These are phyloP conservation scores for Eurypyga helias DNA, from an alignment of 2,113 vertebrate species.

Conservation along the genomic window DNA sequence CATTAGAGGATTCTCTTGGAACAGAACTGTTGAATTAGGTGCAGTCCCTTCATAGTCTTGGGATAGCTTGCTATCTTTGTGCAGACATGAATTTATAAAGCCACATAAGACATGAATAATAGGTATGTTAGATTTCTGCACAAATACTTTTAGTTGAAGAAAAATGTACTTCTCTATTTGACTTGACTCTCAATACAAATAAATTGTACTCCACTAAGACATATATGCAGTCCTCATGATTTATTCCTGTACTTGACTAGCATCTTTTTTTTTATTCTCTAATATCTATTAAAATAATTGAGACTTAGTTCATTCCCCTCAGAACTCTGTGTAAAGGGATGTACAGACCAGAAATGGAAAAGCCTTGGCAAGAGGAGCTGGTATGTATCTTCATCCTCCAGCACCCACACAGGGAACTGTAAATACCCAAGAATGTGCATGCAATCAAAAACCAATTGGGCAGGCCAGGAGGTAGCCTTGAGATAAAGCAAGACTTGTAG, in stretches of 20 bases:
- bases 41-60: neutral
- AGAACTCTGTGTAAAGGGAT: neutral
- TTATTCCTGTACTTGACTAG: neutral
- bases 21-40: neutral
- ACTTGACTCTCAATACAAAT: constrained; percentile 24
- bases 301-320: neutral
- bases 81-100: neutral
- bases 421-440: neutral
- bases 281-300: constrained; percentile 25
- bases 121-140: neutral
- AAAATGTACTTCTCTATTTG: neutral
- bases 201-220: neutral
- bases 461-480: neutral
- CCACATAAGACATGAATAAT: neutral
- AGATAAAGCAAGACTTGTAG: neutral
- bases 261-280: neutral
- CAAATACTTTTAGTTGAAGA: constrained; percentile 33
- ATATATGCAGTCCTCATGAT: neutral
- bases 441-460: neutral
- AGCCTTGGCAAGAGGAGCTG: neutral
- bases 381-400: neutral
- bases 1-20: neutral
- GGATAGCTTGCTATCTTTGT: neutral
- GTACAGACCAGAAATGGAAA: neutral
- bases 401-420: neutral